Base-by-base conservation (phyloP, 2,797 vertebrate genomes). In the Odontamblyopus lacepedii region DNA sequence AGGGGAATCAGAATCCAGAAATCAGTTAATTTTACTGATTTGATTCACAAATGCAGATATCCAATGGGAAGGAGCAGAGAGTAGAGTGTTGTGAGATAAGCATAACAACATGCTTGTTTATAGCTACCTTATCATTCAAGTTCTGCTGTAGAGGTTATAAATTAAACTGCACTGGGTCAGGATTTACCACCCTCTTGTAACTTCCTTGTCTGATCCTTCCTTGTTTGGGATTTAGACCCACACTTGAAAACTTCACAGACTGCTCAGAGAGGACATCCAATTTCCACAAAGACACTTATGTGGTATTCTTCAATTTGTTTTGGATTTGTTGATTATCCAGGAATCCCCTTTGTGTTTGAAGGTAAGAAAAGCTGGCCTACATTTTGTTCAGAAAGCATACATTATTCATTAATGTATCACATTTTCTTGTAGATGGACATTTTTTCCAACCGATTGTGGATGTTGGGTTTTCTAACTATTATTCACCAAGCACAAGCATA, bases 371-470 rank as follows among this genome's bases (percentile, higher is more conserved):
- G 7, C 23, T 6, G 4, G 5, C 0, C 0, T 26, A 48, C 23
- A 48, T 12, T 26, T 41, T 38, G 12, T 6, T 26, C n/a, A 26
- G 4, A 63, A 63, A 41, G 3, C 23, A 48, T 4, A 13, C 2
- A 13, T 8, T 38, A 38, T 38, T 1, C 8, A 55, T 23, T 8
- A 55, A 55, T 53, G 9, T 0, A 56, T 57, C 11, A 26, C 3
- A 9, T 65, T 27, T 66, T 51, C 41, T 66, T 27, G 12, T 66
- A 66, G 63, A 44, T 30, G 15, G 13, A 48, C 67, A 15, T 71
- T 84, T 83, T 79, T 15, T 76, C 85, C 86, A 87, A 86, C 79
- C 73, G 63, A 75, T 9, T 76, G 26, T 75, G 72, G 78, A 76
- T 78, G 72, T 41, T 76, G 30, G 66, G 76, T 68, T 53, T 64